Base-by-base conservation (phyloP, 2,797 vertebrate genomes). In the Threskiornis aethiopicus region DNA sequence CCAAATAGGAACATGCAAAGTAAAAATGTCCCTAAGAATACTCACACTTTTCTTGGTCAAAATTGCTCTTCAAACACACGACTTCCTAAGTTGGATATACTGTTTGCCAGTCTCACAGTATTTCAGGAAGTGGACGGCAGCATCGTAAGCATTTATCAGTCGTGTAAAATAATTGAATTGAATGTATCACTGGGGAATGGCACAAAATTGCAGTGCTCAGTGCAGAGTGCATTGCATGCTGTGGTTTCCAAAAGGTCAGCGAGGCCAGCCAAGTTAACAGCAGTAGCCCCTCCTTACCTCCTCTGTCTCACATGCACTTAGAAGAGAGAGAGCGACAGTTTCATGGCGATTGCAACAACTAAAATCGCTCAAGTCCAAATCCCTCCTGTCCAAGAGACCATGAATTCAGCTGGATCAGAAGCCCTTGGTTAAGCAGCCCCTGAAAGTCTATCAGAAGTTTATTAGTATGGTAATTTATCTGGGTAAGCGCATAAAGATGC, bases 361-460 rank as follows among this genome's bases (percentile, higher is more conserved):
- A 8, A 90, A 90, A 91, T 89, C 79, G 72, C 75, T 92, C 79
- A 76, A 84, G 77, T 67, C 52, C 42, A 61, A 94, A 89, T 90
- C 83, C 51, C 61, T 90, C 69, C 62, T 84, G 73, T 78, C 77
- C 87, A 89, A 80, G 87, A 71, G 71, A 87, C 41, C 80, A 72
- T 78, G 95, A 90, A 93, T 96, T 94, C 91, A 93, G 70, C 80
- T 77, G 94, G 83, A 95, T 94, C 89, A 84, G 84, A 89, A 95
- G 85, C 90, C 79, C 72, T 87, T 79, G 91, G 90, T 86, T 95
- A 94, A 96, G 90, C 91, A 91, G 66, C 54, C 83, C 64, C 90
- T 71, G 82, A 79, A 96, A 95, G 85, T 91, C 85, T 95, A 87
- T 87, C 95, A 94, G 85, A 96, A 96, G 91, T 93, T 95, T 92